Percentiles rank a stretch among this genome's conserved stretches.
Evolutionary conservation across 1,140 invertebrate genomes (phyloP).

Genomic region (Eubasilissa regina): DNA sequence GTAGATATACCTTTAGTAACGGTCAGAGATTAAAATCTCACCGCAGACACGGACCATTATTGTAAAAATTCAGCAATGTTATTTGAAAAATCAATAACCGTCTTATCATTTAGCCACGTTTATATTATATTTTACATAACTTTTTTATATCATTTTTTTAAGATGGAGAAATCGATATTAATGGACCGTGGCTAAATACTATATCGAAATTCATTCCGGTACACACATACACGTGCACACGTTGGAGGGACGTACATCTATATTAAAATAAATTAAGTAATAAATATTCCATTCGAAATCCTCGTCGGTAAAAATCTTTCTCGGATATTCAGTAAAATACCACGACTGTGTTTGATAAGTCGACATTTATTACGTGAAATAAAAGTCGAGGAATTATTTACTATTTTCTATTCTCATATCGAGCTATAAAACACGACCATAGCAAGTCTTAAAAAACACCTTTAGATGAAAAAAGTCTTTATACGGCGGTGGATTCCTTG

Average conservation of each 20-base stretch:
- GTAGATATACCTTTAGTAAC: too few relatives aligned
- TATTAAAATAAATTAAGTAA: slow-evolving; percentile 34
- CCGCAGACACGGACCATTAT: too few relatives aligned
- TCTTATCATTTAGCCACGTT: too few relatives aligned
- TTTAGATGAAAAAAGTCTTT: slow-evolving; percentile 18
- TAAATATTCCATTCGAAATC: slow-evolving; percentile 21
- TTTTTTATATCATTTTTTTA: too few relatives aligned
- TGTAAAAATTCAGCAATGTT: too few relatives aligned
- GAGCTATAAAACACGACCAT: slow-evolving; percentile 28
- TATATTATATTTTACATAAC: too few relatives aligned
- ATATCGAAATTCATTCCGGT: too few relatives aligned
- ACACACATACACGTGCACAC: background rate
- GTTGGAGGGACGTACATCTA: background rate
- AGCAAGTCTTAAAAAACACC: slow-evolving; percentile 28
- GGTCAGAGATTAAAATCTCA: too few relatives aligned
- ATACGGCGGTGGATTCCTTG: too few relatives aligned
- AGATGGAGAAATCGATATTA: too few relatives aligned
- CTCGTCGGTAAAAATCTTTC: slow-evolving; percentile 5
- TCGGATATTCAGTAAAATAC: slow-evolving; percentile 27
- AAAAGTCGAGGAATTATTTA: slow-evolving; percentile 24
- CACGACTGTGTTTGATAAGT: slow-evolving; percentile 14
- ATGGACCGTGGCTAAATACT: too few relatives aligned
- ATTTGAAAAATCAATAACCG: too few relatives aligned
- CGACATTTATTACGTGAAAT: slow-evolving; percentile 27
- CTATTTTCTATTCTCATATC: slow-evolving; percentile 16